Evolutionary conservation across 35 echinoderm and acorn worm species (phyloP).

Genomic region (Apostichopus parvimensis): DNA sequence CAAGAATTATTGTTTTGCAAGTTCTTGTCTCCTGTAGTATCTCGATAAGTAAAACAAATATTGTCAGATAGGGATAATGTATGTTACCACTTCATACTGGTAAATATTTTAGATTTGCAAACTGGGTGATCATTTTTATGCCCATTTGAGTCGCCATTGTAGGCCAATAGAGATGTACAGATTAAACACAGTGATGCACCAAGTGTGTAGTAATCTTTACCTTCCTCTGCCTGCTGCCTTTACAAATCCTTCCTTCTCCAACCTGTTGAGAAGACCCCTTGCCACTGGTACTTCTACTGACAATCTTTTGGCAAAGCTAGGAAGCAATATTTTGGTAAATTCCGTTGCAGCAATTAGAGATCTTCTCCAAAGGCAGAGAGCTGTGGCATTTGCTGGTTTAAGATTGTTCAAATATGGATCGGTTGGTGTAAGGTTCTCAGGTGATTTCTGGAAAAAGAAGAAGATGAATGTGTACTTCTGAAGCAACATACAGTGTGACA

Average conservation of each 20-base stretch:
- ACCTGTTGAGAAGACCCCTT: constrained; percentile 73
- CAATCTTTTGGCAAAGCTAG: constrained; percentile 73
- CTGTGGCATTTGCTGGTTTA: constrained; percentile 52
- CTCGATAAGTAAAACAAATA: no score
- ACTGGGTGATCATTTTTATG: no score
- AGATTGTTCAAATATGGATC: constrained; percentile 74
- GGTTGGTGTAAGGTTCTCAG: constrained; percentile 35
- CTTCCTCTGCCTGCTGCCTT: constrained; percentile 69
- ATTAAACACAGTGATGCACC: no score
- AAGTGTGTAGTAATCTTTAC: constrained; percentile 41
- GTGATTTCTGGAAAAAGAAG: neutral
- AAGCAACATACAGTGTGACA: no score
- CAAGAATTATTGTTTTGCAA: no score
- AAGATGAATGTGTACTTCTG: no score
- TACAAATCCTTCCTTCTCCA: constrained; percentile 89
- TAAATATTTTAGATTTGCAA: no score
- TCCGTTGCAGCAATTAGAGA: constrained; percentile 68
- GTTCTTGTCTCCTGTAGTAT: no score
- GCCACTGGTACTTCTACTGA: constrained; percentile 82
- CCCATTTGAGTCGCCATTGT: no score
- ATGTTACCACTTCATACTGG: no score
- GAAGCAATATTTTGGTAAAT: constrained; percentile 62
- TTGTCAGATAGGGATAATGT: no score
- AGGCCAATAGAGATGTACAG: no score
- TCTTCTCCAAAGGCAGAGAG: constrained; percentile 86